Evolutionary conservation across 2,888 invertebrate genomes (phyloP).

Genomic region (Flexamia atlantica): DNA sequence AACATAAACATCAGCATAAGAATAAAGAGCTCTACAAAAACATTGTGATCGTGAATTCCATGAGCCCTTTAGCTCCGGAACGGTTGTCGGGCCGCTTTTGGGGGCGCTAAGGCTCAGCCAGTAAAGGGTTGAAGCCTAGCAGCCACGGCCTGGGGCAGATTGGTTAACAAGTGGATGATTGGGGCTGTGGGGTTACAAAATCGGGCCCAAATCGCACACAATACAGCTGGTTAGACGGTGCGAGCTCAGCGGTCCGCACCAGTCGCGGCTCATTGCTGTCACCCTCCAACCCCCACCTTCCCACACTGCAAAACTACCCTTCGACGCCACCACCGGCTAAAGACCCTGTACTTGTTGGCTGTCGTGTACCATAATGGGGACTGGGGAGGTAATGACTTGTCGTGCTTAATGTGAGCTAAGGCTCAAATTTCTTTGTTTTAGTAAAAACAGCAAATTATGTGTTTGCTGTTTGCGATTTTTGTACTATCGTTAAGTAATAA

Average conservation of each 20-base stretch:
- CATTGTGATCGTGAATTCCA: too few species aligned
- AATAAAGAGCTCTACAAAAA: too few species aligned
- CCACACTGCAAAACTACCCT: background rate
- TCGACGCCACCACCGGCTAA: background rate
- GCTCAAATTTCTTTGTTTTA: too few species aligned
- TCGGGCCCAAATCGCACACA: conserved; percentile 10
- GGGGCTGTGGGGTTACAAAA: conserved; percentile 23
- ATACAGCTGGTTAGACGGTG: conserved; percentile 7
- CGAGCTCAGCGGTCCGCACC: background rate
- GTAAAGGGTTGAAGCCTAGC: background rate
- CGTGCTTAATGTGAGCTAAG: too few species aligned
- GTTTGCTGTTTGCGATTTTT: too few species aligned
- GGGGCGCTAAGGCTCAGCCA: background rate
- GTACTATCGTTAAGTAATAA: too few species aligned
- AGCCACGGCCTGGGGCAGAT: background rate
- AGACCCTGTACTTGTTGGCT: background rate
- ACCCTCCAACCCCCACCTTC: too few species aligned
- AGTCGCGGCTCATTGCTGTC: background rate
- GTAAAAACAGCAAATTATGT: too few species aligned
- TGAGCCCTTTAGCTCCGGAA: too few species aligned
- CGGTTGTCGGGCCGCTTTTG: too few species aligned
- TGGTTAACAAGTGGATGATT: conserved; percentile 22
- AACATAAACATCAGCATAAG: too few species aligned
- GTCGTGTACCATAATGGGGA: background rate
- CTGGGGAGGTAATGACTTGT: too few species aligned